Evolutionary conservation across 2,888 invertebrate genomes (phyloP).

Genomic region (Ophonus ardosiacus): DNA sequence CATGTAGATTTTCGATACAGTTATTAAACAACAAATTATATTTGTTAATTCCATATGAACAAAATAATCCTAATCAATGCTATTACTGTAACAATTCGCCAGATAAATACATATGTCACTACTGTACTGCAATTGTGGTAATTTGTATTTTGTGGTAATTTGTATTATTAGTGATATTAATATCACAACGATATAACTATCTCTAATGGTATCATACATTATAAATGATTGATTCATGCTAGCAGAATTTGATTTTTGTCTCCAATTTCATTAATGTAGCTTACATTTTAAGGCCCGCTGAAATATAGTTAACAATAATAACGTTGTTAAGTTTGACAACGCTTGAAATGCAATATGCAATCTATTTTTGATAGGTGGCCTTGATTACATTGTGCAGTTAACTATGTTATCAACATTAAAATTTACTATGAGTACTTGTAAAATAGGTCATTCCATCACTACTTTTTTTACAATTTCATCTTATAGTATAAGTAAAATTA

Average conservation of each 20-base stretch:
- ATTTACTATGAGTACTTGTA: too few species aligned
- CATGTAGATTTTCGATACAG: not conserved
- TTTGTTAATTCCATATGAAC: not conserved
- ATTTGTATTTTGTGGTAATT: constrained; percentile 15
- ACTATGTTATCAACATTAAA: too few species aligned
- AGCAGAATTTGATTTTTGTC: not conserved
- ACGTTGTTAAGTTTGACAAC: too few species aligned
- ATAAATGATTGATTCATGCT: not conserved
- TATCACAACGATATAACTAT: not conserved
- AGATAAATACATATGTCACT: constrained; percentile 1
- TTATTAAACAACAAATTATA: not conserved
- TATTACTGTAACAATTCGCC: constrained; percentile 5
- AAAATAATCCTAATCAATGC: constrained; percentile 8
- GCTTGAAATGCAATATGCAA: too few species aligned
- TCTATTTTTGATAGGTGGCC: too few species aligned
- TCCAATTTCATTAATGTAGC: too few species aligned
- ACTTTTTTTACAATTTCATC: too few species aligned
- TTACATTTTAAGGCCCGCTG: too few species aligned
- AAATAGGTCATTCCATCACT: too few species aligned
- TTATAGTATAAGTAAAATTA: too few species aligned
- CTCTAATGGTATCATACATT: not conserved
- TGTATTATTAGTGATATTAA: constrained; percentile 11
- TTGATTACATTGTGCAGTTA: too few species aligned
- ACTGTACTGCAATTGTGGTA: not conserved
- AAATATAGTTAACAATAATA: too few species aligned